phyloP scores from a whole-genome alignment of 2,113 vertebrate genomes.

The Chauna torquata region DNA sequence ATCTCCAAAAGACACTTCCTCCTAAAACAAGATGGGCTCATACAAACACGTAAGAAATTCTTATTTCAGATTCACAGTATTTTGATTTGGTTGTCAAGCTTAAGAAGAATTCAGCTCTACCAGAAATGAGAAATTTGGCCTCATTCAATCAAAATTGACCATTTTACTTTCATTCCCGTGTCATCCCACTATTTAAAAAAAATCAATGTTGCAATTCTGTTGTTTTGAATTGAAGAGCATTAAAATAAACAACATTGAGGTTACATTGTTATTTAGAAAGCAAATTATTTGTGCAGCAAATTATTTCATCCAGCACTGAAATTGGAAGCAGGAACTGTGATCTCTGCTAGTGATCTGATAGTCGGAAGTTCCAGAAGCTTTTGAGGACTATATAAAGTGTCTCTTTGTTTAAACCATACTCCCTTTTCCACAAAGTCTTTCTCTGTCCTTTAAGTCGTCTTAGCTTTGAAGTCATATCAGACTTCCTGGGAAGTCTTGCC shows the following conservation, averaged over 20 bases:
- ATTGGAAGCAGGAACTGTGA: neutral
- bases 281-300: neutral
- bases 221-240: neutral
- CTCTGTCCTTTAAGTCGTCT: neutral
- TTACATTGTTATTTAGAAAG: neutral
- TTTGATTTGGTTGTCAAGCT: neutral
- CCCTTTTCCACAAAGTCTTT: neutral
- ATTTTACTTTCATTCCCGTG: neutral
- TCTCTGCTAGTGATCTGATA: too few species aligned
- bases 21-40: neutral
- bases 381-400: neutral
- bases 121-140: neutral
- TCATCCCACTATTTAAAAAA: neutral
- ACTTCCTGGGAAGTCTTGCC: neutral
- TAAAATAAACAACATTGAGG: neutral
- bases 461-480: neutral
- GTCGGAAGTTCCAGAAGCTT: neutral
- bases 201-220: rapidly evolving
- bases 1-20: neutral
- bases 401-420: neutral
- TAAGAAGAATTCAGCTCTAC: neutral
- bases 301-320: neutral
- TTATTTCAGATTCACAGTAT: neutral
- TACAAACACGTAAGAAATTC: neutral
- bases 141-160: neutral